Evolutionary conservation across 2,797 vertebrate genomes (phyloP), one percentile per base, ranked within the genome.

Genomic region (Pempheris klunzingeri): DNA sequence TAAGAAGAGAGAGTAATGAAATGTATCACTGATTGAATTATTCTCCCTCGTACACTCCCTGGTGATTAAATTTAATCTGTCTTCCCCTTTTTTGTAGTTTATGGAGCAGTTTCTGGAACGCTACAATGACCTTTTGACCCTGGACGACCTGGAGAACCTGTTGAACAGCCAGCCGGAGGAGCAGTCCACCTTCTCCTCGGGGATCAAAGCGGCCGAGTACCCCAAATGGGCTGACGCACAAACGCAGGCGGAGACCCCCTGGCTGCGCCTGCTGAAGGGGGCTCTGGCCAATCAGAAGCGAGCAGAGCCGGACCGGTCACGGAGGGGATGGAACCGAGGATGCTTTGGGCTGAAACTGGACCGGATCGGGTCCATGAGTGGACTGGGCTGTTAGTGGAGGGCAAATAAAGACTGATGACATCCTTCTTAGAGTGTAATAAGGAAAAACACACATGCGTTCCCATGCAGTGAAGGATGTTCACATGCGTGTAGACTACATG

Each of bases 331-430:
- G 92, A 95, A 94, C 87, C 88, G 95, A 11, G 96, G 96, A 4
- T 97, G 96, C 91, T 97, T 97, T 73, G 96, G 96, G 39, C 90
- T 97, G 72, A 97, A 97, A 89, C 88, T 97, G 91, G 96, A 97
- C 77, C 94, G 96, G 64, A 97, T 96, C 3, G 96, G 96, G 50
- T 95, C 96, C 60, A 95, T 96, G 94, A 97, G 96, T 8, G 96
- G 96, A 80, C 92, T 97, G 80, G 96, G 96, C 50, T 97, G 96
- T 92, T 96, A 96, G 92, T 89, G 75, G 81, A 77, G 70, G 57
- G 74, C 61, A 17, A 71, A 20, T 18, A 80, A 60, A 87, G 90
- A 92, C 87, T 91, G 80, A 54, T 72, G 59, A 30, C 78, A 55
- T 87, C 65, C 71, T 88, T 71, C 74, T 69, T 71, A 78, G 81